phyloP scores from a whole-genome alignment of 2,888 invertebrate genomes.

The Linnaemya tessellans region DNA sequence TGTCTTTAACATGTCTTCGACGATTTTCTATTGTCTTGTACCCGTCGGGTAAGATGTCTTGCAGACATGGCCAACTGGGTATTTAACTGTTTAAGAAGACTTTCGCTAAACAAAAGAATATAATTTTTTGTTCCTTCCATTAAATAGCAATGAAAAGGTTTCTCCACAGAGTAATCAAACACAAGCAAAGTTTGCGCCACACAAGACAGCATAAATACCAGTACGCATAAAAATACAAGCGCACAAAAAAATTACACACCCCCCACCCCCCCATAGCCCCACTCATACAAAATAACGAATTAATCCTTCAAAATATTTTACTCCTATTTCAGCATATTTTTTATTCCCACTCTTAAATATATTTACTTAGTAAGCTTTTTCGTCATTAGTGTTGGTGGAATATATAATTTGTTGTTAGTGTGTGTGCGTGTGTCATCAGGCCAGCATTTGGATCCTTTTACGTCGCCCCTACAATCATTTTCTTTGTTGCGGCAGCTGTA shows the following conservation, averaged over 20 bases:
- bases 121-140: not conserved
- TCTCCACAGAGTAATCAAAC: not conserved
- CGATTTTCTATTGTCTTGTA: no score
- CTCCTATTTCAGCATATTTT: constrained; percentile 24
- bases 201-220: not conserved
- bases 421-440: constrained; percentile 1
- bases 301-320: constrained; percentile 10
- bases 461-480: not conserved
- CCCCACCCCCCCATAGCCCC: no score
- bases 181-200: not conserved
- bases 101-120: not conserved
- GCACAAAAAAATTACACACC: no score
- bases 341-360: not conserved
- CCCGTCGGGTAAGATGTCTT: no score
- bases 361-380: not conserved
- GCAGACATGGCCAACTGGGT: no score
- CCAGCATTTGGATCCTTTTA: not conserved
- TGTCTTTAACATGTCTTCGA: no score
- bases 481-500: not conserved
- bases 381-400: not conserved
- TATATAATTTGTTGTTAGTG: not conserved
- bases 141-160: constrained; percentile 10
- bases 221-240: not conserved
- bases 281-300: not conserved
- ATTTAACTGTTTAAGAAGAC: constrained; percentile 1